Conservation (phyloP, 2,888 invertebrate species). For the Andrena praecox region DNA sequence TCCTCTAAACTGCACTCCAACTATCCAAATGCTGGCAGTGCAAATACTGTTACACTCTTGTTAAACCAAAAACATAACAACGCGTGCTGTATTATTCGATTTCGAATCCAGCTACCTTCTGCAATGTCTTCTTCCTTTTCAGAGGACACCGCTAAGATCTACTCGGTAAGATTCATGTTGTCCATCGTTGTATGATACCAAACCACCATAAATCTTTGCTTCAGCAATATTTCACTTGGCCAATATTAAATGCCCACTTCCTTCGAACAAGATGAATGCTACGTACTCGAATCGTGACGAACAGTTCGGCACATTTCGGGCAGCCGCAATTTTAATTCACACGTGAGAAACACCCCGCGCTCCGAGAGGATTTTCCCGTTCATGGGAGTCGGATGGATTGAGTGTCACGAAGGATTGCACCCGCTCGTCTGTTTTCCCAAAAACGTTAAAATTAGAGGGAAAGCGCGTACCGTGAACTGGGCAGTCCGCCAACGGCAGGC, state of each 20-base stretch:
- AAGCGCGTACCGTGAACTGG: constrained; percentile 34
- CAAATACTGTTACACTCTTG: too few relatives aligned
- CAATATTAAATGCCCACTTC: neutral
- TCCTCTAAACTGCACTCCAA: too few relatives aligned
- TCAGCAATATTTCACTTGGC: neutral
- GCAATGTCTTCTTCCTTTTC: neutral
- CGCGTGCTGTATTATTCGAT: too few relatives aligned
- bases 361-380: neutral
- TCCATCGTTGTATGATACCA: too few relatives aligned
- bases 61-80: too few relatives aligned
- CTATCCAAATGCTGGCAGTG: too few relatives aligned
- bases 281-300: neutral
- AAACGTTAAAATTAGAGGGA: neutral
- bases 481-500: constrained; percentile 24
- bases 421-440: neutral
- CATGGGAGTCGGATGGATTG: neutral
- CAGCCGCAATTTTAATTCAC: neutral
- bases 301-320: neutral
- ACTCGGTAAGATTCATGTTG: too few relatives aligned
- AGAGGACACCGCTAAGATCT: neutral
- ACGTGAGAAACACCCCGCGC: neutral
- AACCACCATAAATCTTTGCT: neutral
- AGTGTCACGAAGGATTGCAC: neutral
- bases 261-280: neutral
- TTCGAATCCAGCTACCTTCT: too few relatives aligned